phyloP scores from a whole-genome alignment of 2,113 vertebrate genomes.

The Onychostoma macrolepis region DNA sequence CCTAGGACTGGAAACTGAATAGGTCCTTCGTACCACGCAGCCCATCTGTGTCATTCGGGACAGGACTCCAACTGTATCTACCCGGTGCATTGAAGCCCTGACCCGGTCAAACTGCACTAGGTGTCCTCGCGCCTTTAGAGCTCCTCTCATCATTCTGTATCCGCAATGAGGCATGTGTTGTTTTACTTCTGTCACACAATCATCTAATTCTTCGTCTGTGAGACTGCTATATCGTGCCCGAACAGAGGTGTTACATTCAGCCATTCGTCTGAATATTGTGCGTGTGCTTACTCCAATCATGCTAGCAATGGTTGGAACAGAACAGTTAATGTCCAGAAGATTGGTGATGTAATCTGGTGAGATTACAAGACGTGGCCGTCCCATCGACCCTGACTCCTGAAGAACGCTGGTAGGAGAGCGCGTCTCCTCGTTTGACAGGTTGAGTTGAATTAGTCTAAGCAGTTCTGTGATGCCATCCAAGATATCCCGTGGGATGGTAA shows the following conservation, averaged over 20 bases:
- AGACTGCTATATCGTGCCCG: conserved; percentile 13
- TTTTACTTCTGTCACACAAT: not conserved
- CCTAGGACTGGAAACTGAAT: not conserved
- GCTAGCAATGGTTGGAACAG: not conserved
- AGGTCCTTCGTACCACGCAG: conserved; percentile 1
- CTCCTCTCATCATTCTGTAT: conserved; percentile 12
- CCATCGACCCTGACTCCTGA: not conserved
- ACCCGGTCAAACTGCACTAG: not conserved
- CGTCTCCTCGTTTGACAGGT: not conserved
- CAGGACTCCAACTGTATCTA: not conserved
- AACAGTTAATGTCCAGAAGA: not conserved
- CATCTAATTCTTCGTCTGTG: not conserved
- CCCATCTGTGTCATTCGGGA: not conserved
- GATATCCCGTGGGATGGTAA: not conserved
- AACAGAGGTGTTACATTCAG: not conserved
- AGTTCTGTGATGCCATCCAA: not conserved
- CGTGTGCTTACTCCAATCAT: not conserved
- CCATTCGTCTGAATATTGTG: not conserved
- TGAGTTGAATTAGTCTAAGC: not conserved
- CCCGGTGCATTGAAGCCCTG: not conserved
- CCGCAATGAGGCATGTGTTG: not conserved
- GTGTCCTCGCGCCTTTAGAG: not conserved
- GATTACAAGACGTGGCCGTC: not conserved
- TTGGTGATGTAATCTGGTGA: not conserved
- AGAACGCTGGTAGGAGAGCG: not conserved